These are phyloP conservation scores for Dicerorhinus sumatrensis DNA, from an alignment of 2,113 vertebrate genomes.

Conservation along the genomic window DNA sequence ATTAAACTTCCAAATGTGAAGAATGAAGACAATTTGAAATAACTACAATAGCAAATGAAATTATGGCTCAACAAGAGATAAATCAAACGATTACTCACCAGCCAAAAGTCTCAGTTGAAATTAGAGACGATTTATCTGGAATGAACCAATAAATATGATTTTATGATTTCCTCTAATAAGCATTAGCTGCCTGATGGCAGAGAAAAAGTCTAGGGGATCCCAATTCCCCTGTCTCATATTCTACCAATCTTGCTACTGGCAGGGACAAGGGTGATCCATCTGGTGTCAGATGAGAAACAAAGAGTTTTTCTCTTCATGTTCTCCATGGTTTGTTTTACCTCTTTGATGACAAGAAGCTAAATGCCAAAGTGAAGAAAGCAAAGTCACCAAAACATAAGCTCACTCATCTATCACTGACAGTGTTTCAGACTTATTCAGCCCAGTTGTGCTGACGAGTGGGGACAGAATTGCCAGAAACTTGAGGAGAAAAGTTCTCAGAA, in stretches of 20 bases:
- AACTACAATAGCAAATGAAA: neutral
- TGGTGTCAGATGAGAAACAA: conserved; percentile 72
- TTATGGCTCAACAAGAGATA: neutral
- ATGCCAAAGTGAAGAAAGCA: conserved; percentile 52
- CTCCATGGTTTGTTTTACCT: conserved; percentile 62
- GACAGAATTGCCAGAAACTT: conserved; percentile 57
- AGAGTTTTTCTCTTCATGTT: conserved; percentile 70
- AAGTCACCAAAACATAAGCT: conserved; percentile 21
- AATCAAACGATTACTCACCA: neutral
- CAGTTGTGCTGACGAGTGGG: neutral
- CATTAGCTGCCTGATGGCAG: neutral
- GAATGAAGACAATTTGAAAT: neutral
- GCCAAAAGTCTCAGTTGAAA: neutral
- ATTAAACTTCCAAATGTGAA: neutral
- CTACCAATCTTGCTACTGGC: neutral
- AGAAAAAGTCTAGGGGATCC: neutral
- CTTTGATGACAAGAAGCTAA: conserved; percentile 57
- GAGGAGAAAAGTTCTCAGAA: conserved; percentile 62
- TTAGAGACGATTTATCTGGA: neutral
- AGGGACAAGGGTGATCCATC: conserved; percentile 40
- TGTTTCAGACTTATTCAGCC: conserved; percentile 35
- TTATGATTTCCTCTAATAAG: neutral
- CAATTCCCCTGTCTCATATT: neutral
- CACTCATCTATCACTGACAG: conserved; percentile 72
- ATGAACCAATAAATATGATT: no score